Conservation (phyloP, 1,140 invertebrate genomes). For the Papilio glaucus region DNA sequence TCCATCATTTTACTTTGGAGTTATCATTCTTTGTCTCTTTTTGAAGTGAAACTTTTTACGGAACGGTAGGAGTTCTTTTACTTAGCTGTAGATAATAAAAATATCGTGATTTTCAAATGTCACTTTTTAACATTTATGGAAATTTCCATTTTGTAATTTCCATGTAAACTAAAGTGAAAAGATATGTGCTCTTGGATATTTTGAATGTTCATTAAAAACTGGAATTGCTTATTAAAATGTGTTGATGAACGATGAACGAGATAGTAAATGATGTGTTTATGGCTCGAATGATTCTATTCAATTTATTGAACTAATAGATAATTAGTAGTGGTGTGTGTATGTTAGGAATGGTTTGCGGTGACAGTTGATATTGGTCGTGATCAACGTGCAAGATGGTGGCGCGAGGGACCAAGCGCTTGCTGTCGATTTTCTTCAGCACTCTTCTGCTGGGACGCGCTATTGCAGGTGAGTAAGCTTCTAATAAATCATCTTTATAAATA, state of each 20-base stretch:
- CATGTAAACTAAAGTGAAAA: neutral
- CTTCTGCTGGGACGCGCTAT: slow-evolving; percentile 73
- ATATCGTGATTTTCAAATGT: too few relatives aligned
- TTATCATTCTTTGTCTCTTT: too few relatives aligned
- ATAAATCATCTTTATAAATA: too few relatives aligned
- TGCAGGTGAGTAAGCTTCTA: slow-evolving; percentile 62
- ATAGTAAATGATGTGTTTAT: neutral
- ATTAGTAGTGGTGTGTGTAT: neutral
- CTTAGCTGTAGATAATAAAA: too few relatives aligned
- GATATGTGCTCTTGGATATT: neutral
- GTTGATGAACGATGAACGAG: neutral
- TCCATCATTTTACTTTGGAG: too few relatives aligned
- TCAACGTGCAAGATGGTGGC: slow-evolving; percentile 59
- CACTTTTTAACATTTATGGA: too few relatives aligned
- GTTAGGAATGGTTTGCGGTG: slow-evolving; percentile 20
- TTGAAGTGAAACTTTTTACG: too few relatives aligned
- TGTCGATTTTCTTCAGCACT: slow-evolving; percentile 76
- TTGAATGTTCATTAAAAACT: slow-evolving; percentile 1
- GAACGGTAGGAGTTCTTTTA: too few relatives aligned
- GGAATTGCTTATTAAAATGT: slow-evolving; percentile 1
- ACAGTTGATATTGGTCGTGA: slow-evolving; percentile 52
- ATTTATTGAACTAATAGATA: neutral
- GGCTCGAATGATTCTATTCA: neutral
- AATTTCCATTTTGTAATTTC: too few relatives aligned
- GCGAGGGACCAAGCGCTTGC: slow-evolving; percentile 57